These are phyloP conservation scores for Lucilia sericata DNA, from an alignment of 1,140 invertebrate genomes.

Conservation along the genomic window DNA sequence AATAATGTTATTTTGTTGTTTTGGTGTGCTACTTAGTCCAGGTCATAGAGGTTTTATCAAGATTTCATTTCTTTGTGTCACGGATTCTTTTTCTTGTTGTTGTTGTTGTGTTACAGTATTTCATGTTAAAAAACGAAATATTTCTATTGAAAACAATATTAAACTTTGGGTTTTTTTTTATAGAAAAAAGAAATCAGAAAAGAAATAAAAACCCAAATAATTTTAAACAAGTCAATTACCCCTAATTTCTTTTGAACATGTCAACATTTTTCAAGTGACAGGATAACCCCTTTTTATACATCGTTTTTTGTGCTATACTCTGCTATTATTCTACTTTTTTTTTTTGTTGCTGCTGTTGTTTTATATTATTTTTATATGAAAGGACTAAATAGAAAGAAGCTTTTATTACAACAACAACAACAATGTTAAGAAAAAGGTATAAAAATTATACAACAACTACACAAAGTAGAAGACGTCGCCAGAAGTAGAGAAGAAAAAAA, in stretches of 20 bases:
- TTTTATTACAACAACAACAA: constrained; percentile 19
- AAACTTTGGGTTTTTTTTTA: too few species aligned
- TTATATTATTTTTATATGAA: constrained; percentile 20
- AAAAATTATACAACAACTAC: neutral
- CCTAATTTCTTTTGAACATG: constrained; percentile 43
- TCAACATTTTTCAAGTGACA: constrained; percentile 42
- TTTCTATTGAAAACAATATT: neutral
- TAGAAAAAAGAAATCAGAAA: neutral
- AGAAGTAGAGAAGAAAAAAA: neutral
- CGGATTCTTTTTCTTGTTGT: neutral
- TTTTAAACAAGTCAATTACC: constrained; percentile 44
- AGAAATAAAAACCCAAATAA: constrained; percentile 39
- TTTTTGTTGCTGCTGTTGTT: neutral
- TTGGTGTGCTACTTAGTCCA: constrained; percentile 38
- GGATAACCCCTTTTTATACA: constrained; percentile 37
- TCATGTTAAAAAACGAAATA: constrained; percentile 12
- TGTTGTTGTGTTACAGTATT: neutral
- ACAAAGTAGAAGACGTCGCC: neutral
- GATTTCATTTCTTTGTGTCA: constrained; percentile 10
- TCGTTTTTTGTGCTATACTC: neutral
- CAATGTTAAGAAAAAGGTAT: neutral
- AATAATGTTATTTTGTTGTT: constrained; percentile 34
- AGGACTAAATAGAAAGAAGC: constrained; percentile 28
- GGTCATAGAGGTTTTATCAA: constrained; percentile 33
- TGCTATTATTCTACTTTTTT: neutral